Evolutionary conservation across 2,888 invertebrate species (phyloP).

Genomic region (Drosophila kambysellisi): DNA sequence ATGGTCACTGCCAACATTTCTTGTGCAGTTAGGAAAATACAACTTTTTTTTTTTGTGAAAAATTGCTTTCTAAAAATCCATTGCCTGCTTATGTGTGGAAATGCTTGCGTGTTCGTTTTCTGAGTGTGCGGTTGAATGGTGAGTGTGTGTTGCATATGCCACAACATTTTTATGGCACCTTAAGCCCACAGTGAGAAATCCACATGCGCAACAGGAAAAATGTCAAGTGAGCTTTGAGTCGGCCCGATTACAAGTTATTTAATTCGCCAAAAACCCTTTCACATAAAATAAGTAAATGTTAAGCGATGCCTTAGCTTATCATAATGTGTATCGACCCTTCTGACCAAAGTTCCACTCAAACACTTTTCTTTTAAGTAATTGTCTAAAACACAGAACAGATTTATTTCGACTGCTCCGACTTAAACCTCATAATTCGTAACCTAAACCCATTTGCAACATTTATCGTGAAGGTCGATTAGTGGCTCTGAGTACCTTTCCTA

Average conservation of each 20-base stretch:
- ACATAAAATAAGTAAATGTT: neutral
- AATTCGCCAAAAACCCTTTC: neutral
- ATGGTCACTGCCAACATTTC: constrained; percentile 39
- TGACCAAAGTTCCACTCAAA: neutral
- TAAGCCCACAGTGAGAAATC: constrained; percentile 65
- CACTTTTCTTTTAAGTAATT: neutral
- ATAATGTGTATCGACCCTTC: neutral
- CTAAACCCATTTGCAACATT: neutral
- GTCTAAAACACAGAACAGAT: neutral
- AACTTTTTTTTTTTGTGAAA: constrained; percentile 10
- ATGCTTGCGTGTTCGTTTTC: constrained; percentile 36
- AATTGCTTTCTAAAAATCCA: constrained; percentile 41
- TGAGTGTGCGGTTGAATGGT: constrained; percentile 23
- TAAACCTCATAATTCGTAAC: neutral
- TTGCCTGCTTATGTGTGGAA: constrained; percentile 71
- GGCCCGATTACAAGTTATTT: neutral
- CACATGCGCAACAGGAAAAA: constrained; percentile 5
- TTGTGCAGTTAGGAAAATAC: neutral
- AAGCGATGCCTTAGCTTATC: too few species aligned
- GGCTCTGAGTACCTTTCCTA: constrained; percentile 4
- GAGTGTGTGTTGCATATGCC: constrained; percentile 48
- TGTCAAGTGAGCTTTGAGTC: constrained; percentile 30
- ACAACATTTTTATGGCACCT: constrained; percentile 75
- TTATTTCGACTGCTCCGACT: neutral
- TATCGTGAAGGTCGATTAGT: constrained; percentile 35